Conservation (phyloP, 2,888 invertebrate genomes). For the Acrobasis repandana region DNA sequence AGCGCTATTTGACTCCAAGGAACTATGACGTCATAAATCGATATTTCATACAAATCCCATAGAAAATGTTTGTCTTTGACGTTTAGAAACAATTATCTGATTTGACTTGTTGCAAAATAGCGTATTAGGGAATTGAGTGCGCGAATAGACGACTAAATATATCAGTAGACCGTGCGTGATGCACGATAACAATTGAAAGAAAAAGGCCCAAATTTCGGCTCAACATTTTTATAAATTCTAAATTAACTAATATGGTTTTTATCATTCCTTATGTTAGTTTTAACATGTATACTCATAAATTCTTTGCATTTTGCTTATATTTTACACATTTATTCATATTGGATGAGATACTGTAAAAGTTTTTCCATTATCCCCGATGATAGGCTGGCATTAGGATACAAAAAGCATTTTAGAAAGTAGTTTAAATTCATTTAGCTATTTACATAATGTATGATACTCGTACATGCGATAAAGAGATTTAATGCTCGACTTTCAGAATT, state of each 20-base stretch:
- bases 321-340: constrained; percentile 14
- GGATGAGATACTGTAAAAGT: constrained; percentile 46
- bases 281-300: too few species aligned
- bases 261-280: too few species aligned
- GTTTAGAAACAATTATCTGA: too few species aligned
- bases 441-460: constrained; percentile 29
- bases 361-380: constrained; percentile 58
- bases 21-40: too few species aligned
- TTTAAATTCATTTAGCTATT: constrained; percentile 32
- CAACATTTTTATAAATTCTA: too few species aligned
- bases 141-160: not conserved
- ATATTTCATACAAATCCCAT: too few species aligned
- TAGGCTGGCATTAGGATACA: constrained; percentile 51
- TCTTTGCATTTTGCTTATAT: not conserved
- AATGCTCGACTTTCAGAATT: constrained; percentile 5
- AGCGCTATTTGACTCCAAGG: too few species aligned
- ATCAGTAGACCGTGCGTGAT: not conserved
- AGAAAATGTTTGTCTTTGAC: too few species aligned
- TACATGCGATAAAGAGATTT: constrained; percentile 17
- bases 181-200: not conserved
- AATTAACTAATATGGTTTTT: too few species aligned
- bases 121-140: not conserved
- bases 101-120: too few species aligned
- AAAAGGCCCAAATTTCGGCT: not conserved
- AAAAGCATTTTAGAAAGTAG: constrained; percentile 40